Base-by-base conservation (phyloP, 1,140 invertebrate genomes). In the Conopomorpha cramerella region DNA sequence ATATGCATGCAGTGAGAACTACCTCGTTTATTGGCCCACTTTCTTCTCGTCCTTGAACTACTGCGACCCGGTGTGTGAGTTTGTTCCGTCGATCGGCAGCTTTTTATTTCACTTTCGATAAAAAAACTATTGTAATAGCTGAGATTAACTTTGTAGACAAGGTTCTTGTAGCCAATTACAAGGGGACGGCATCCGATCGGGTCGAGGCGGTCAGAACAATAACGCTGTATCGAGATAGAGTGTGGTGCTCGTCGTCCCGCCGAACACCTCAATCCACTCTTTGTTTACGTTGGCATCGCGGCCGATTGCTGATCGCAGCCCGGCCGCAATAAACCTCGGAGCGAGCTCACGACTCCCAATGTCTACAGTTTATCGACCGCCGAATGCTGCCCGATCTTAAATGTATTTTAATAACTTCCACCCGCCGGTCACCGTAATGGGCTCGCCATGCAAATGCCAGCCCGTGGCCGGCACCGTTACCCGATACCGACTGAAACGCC, bases 321-420 rank as follows among this genome's bases (percentile, higher is more conserved):
- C 28, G 45, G 54, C 62, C 49, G 63, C 55, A 58, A 61, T 66
- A 65, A 66, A 57, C 48, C 62, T 67, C 47, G 48, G 39, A 64
- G 55, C 52, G 36, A 54, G 45, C 57, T 66, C 62, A 66, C 64
- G 56, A 68, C 51, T 71, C 50, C 19, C 55, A 64, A 56, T 66
- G 56, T 58, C 52, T 48, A 53, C 51, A 45, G 52, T 63, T 68
- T 65, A 68, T 68, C 61, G 51, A 52, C 49, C 41, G 34, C 51
- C 56, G 43, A 64, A 57, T 58, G 46, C 55, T 39, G 46, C 51
- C 41, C 53, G 43, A 62, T 62, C 58, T 67, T 64, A 64, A 64
- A 62, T 46, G 54, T 58, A 61, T 66, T 68, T 68, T 61, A 72
- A 63, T 63, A 68, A 63, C 56, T 55, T 65, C 56, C 49, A 55